Evolutionary conservation across 2,888 invertebrate species (phyloP).

Genomic region (Gymnosoma rotundatum): DNA sequence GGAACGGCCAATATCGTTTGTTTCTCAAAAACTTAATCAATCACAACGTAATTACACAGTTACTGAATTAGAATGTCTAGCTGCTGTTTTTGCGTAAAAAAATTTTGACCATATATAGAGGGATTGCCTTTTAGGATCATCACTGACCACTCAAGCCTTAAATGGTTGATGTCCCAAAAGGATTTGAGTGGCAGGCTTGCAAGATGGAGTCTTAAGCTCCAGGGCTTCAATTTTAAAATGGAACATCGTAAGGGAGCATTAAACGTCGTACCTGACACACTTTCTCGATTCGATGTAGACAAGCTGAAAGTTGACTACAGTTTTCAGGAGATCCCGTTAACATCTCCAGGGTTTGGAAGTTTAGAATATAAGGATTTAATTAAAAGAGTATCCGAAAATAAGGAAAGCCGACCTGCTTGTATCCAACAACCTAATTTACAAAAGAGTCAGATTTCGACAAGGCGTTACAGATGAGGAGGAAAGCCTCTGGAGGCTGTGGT

Average conservation of each 20-base stretch:
- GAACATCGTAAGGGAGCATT: slow-evolving; percentile 25
- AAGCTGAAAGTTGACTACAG: no score
- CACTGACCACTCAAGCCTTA: slow-evolving; percentile 21
- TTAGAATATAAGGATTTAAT: not conserved
- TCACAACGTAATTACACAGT: slow-evolving; percentile 19
- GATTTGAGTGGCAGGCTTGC: slow-evolving; percentile 48
- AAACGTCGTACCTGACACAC: slow-evolving; percentile 44
- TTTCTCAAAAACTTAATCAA: slow-evolving; percentile 33
- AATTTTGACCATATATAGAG: slow-evolving; percentile 9
- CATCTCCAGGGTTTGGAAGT: not conserved
- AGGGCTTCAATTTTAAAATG: slow-evolving; percentile 38
- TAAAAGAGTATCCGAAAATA: not conserved
- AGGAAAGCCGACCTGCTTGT: not conserved
- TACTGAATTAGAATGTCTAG: slow-evolving; percentile 15
- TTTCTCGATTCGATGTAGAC: slow-evolving; percentile 25
- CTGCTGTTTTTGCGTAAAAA: not conserved
- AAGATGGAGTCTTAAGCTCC: slow-evolving; percentile 49
- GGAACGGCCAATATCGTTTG: not conserved
- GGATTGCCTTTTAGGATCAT: slow-evolving; percentile 9
- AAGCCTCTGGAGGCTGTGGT: slow-evolving; percentile 17
- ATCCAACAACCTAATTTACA: not conserved
- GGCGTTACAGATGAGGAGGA: slow-evolving; percentile 4
- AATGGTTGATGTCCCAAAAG: slow-evolving; percentile 33
- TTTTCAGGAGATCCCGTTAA: no score
- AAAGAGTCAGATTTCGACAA: not conserved